Base-by-base conservation (phyloP, 53 echinoderm and acorn worm species). In the Echinometra lucunter region DNA sequence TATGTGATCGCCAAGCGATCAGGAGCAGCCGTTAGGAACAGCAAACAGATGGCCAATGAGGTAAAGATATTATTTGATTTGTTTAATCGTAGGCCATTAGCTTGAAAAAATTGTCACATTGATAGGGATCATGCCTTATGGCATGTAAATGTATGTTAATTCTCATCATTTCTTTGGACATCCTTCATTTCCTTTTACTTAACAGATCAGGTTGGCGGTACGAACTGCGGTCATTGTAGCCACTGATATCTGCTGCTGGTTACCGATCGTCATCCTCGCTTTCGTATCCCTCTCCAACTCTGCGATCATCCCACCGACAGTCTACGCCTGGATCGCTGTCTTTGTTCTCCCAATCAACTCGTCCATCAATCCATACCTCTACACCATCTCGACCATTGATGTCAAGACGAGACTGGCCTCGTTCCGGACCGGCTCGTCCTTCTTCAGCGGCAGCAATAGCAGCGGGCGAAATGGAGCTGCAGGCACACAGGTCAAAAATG, bases 331-430 rank as follows among this genome's bases (percentile, higher is more conserved):
- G 97, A 97, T 96, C 3, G 98, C 98, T 1, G 96, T 98, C 81
- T 98, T 98, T 57, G 95, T 98, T 49, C 95, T 98, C 6, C 98
- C 98, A 13, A 97, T 98, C 63, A 98, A 98, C 91, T 98, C 98
- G 0, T 97, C 98, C 55, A 96, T 98, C 60, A 98, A 98, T 66
- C 98, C 98, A 37, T 97, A 97, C 72, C 93, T 98, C 13, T 98
- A 98, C 82, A 98, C 98, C 27, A 97, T 98, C 82, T 97, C 98
- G 35, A 88, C 97, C 13, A 89, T 98, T 8, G 94, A 94, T 32
- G 91, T 94, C 66, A 58, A 44, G 56, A 66, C 49, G 6, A 32
- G 85, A 49, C 49, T 47, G 49, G 85, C 34, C 27, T 85, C 85
- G 35, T 85, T 53, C 28, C 27, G 49, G 11, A 28, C 85, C 2